Evolutionary conservation across 2,888 invertebrate genomes (phyloP), one percentile per base, ranked within the genome.

Genomic region (Brassicogethes aeneus): DNA sequence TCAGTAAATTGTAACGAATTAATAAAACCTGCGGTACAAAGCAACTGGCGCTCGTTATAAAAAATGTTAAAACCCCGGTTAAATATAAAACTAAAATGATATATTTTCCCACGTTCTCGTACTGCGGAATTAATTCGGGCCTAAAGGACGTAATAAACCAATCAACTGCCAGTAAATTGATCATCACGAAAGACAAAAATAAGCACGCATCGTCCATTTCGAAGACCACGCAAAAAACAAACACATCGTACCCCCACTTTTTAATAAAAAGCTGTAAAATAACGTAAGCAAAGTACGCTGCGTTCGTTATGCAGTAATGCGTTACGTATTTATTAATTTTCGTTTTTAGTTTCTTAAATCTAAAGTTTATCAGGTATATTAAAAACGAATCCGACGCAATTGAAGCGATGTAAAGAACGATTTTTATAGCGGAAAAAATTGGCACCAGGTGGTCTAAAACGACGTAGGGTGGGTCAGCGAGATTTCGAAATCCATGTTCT

Each of bases 141-240:
- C 29, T 42, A 13, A 23, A 40, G 3, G 37, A 42, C 2, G 43
- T 36, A 1, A 48, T 12, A 14, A 41, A 42, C 48, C 48, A 48
- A 39, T 46, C 46, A 0, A 44, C 2, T 2, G 41, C 41, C 29
- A 46, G 13, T 13, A 32, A 10, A 12, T 13, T 32, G 5, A 32
- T 32, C 32, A 32, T 32, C 5, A 32, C 32, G 12, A 32, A 32
- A 32, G 32, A 32, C 32, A 32, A 10, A 32, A 32, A 32, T 32
- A 32, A 32, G 12, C 32, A 32, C 5, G 32, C 32, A 12, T 32
- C 32, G 12, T 32, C 32, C 10, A 32, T 32, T 32, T 32, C 32
- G 14, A 32, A 32, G 12, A 32, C 32, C 3, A 32, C 14, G 12
- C 32, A 32, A 32, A 32, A 32, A 5, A 13, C 14, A 7, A 13